These are phyloP conservation scores for Pasiphila rectangulata DNA, from an alignment of 2,888 invertebrate species.

Conservation along the genomic window DNA sequence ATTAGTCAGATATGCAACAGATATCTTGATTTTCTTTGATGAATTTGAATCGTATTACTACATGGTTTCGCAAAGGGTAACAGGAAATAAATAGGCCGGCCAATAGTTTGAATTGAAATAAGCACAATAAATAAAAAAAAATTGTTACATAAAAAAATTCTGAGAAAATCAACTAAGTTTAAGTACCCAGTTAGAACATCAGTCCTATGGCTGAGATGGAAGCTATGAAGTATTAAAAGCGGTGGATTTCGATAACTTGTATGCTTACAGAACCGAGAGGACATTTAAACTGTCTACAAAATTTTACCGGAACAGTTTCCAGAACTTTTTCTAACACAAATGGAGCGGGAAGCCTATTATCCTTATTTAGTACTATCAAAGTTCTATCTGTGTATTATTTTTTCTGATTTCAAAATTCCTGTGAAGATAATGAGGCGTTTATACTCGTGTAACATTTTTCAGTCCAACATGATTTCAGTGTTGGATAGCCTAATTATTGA, in stretches of 20 bases:
- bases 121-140: too few relatives aligned
- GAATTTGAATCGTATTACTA: not conserved
- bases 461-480: not conserved
- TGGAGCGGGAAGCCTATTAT: conserved; percentile 18
- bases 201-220: not conserved
- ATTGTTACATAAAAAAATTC: too few relatives aligned
- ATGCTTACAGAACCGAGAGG: conserved; percentile 10
- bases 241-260: not conserved
- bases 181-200: not conserved
- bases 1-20: conserved; percentile 17
- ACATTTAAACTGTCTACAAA: conserved; percentile 25
- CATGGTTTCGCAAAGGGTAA: too few relatives aligned
- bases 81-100: too few relatives aligned
- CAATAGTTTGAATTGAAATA: too few relatives aligned
- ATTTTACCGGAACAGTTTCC: conserved; percentile 21
- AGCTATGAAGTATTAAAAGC: not conserved
- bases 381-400: conserved; percentile 4
- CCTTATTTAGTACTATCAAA: conserved; percentile 15
- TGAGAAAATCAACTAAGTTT: not conserved
- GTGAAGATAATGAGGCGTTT: not conserved
- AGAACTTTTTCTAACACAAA: conserved; percentile 24
- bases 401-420: conserved; percentile 1
- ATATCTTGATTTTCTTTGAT: conserved; percentile 1
- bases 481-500: too few relatives aligned
- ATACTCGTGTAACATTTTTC: not conserved